A percentile compares a stretch with the other conserved stretches of the same genome.
Conservation (phyloP, 2,113 vertebrate genomes). For the Neopipo cinnamomea region DNA sequence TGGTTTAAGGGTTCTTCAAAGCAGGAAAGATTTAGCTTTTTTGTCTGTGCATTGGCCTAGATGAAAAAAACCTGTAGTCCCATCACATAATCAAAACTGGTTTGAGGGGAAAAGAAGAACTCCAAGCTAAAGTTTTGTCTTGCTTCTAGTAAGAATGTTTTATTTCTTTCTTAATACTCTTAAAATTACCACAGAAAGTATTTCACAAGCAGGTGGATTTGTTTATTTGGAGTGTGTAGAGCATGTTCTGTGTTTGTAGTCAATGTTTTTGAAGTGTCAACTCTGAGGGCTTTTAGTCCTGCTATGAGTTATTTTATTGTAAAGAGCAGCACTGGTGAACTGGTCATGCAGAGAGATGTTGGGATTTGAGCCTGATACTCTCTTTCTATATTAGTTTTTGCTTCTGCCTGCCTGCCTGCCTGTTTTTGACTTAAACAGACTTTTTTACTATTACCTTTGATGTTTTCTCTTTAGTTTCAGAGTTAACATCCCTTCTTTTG, state of each 20-base stretch:
- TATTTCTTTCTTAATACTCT: background rate
- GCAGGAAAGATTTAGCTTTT: background rate
- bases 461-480: constrained; percentile 2
- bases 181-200: background rate
- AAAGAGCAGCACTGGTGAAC: background rate
- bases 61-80: background rate
- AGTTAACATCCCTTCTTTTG: constrained; percentile 35
- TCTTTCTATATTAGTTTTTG: background rate
- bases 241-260: background rate
- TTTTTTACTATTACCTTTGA: background rate
- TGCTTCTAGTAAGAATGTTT: background rate
- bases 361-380: background rate
- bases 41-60: background rate
- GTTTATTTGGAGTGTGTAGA: background rate
- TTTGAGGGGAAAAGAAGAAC: background rate
- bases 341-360: background rate
- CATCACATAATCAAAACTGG: background rate
- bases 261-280: background rate
- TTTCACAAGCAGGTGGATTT: background rate
- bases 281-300: background rate
- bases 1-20: background rate
- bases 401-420: background rate
- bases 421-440: background rate
- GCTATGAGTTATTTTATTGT: background rate
- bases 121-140: background rate